Evolutionary conservation across 1,140 invertebrate genomes (phyloP).

Genomic region (Drosophila sproati): DNA sequence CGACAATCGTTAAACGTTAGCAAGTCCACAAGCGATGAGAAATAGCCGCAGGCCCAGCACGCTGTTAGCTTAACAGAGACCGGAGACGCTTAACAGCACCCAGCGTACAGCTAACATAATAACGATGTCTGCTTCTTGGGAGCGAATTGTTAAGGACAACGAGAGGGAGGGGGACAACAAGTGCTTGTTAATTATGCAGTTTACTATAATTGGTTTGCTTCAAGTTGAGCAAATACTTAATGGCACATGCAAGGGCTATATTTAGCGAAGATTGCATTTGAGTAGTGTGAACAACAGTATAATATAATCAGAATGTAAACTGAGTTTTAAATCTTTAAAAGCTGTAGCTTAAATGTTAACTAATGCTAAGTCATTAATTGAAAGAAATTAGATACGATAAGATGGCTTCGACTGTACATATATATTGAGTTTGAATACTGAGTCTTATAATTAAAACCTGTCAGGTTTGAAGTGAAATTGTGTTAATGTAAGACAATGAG

Average conservation of each 20-base stretch:
- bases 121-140: not conserved
- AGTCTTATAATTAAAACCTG: too few relatives aligned
- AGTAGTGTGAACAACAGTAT: not conserved
- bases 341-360: not conserved
- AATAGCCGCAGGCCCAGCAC: conserved; percentile 44
- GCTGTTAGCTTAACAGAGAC: conserved; percentile 25
- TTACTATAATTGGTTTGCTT: conserved; percentile 57
- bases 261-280: conserved; percentile 4
- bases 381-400: too few relatives aligned
- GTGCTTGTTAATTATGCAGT: conserved; percentile 60
- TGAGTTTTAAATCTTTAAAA: not conserved
- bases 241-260: conserved; percentile 25
- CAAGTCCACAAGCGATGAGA: conserved; percentile 42
- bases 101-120: conserved; percentile 26
- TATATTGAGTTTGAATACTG: too few relatives aligned
- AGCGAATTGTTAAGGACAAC: conserved; percentile 25
- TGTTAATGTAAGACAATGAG: too few relatives aligned
- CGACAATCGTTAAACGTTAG: conserved; percentile 67
- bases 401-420: too few relatives aligned
- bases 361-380: too few relatives aligned
- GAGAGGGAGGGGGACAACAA: conserved; percentile 14
- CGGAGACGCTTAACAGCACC: conserved; percentile 25
- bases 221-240: conserved; percentile 42
- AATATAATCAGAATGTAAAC: conserved; percentile 10
- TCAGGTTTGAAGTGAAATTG: too few relatives aligned